Percentiles rank a stretch among this genome's conserved stretches.
Conservation (phyloP, 2,888 invertebrate genomes). For the Pollenia griseotomentosa region DNA sequence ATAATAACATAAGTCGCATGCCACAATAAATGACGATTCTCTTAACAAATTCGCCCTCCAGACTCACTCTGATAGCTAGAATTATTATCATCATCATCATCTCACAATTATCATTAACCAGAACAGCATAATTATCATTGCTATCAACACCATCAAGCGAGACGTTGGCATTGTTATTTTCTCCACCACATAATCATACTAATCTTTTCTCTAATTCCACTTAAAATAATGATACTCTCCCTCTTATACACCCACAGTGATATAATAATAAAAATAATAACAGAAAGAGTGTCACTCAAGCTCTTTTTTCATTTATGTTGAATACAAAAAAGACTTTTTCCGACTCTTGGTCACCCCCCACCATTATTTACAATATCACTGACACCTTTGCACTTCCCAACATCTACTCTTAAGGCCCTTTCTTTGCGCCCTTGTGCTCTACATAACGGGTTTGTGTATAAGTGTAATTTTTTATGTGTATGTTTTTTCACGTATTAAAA, state of each 20-base stretch:
- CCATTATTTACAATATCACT: neutral
- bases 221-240: constrained; percentile 32
- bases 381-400: constrained; percentile 12
- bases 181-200: constrained; percentile 36
- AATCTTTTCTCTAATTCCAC: constrained; percentile 61
- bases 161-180: neutral
- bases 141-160: constrained; percentile 8
- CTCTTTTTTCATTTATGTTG: neutral
- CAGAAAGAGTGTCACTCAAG: too few species aligned
- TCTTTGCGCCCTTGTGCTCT: neutral
- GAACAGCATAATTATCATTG: constrained; percentile 1
- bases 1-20: constrained; percentile 64
- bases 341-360: too few species aligned
- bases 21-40: constrained; percentile 57
- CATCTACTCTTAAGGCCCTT: neutral
- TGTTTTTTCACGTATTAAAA: constrained; percentile 50
- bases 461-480: neutral
- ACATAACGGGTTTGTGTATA: neutral
- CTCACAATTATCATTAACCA: constrained; percentile 22
- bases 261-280: too few species aligned
- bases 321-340: too few species aligned
- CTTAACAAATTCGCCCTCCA: neutral
- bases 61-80: neutral
- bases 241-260: constrained; percentile 1
- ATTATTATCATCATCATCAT: neutral